Evolutionary conservation across 2,797 vertebrate genomes (phyloP).

Genomic region (Pseudochirops corinnae): DNA sequence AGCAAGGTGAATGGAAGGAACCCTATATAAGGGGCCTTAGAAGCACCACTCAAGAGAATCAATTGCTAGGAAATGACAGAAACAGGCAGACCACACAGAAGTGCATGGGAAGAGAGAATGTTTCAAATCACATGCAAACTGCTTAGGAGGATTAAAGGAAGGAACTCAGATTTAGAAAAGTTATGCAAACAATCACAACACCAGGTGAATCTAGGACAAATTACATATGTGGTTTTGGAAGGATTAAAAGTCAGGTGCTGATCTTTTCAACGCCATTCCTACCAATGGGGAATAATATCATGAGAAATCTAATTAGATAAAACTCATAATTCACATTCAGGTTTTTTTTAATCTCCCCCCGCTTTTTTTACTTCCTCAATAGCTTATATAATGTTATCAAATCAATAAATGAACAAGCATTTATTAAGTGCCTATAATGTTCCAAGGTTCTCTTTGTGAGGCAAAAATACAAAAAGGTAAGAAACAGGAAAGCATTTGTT

Average conservation of each 20-base stretch:
- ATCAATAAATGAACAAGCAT: conserved; percentile 34
- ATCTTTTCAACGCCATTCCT: neutral
- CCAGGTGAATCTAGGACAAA: neutral
- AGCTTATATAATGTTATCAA: conserved; percentile 38
- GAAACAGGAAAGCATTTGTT: conserved; percentile 30
- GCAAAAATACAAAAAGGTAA: neutral
- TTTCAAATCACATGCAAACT: conserved; percentile 19
- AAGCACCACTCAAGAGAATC: conserved; percentile 4
- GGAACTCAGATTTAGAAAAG: conserved; percentile 13
- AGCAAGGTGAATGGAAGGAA: conserved; percentile 19
- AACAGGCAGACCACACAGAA: neutral
- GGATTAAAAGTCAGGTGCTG: neutral
- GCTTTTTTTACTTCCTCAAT: conserved; percentile 9
- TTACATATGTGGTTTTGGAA: neutral
- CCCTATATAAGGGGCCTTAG: neutral
- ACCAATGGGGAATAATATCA: neutral
- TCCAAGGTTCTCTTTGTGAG: neutral
- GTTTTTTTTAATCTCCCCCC: neutral
- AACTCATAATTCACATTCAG: conserved; percentile 44
- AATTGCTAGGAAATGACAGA: conserved; percentile 11
- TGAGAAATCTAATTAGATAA: conserved; percentile 45
- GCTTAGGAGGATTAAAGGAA: neutral
- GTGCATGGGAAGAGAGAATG: neutral
- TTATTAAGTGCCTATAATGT: conserved; percentile 30
- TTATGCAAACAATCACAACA: neutral